phyloP scores from a whole-genome alignment of 1,140 invertebrate species.

The Magallana ariakensis region DNA sequence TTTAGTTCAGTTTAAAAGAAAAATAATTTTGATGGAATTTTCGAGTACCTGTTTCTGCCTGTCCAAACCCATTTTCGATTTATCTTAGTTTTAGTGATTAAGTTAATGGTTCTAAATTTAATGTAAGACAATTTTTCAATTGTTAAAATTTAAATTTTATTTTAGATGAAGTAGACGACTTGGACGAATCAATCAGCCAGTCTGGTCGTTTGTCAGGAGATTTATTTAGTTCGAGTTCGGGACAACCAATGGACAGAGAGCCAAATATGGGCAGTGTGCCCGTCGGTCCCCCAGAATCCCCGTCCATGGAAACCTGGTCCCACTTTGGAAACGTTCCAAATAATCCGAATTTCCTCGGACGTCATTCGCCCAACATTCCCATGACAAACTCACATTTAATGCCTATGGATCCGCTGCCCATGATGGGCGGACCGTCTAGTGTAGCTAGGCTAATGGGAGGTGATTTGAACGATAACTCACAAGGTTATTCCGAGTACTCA shows the following conservation, averaged over 20 bases:
- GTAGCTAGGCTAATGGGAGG: constrained; percentile 67
- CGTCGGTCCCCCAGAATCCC: constrained; percentile 68
- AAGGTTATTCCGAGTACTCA: constrained; percentile 73
- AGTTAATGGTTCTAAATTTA: no score
- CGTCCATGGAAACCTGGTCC: constrained; percentile 72
- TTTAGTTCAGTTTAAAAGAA: no score
- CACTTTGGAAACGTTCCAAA: constrained; percentile 63
- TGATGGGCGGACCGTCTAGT: constrained; percentile 60
- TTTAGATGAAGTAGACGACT: constrained; percentile 73
- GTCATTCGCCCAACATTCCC: constrained; percentile 69
- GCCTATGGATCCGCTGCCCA: constrained; percentile 65
- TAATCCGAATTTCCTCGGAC: constrained; percentile 64
- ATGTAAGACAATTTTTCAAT: no score
- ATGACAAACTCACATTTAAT: constrained; percentile 66
- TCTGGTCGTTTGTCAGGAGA: constrained; percentile 71
- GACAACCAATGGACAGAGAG: constrained; percentile 72
- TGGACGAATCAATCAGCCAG: constrained; percentile 64
- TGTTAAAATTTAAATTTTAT: no score
- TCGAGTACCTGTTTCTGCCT: no score
- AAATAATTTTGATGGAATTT: no score
- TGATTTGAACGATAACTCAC: constrained; percentile 69
- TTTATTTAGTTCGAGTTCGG: constrained; percentile 65
- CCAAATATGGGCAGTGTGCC: constrained; percentile 71
- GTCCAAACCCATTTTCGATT: no score
- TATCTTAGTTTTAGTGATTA: no score